These are phyloP conservation scores for Plodia interpunctella DNA, from an alignment of 1,140 invertebrate genomes.

Conservation along the genomic window DNA sequence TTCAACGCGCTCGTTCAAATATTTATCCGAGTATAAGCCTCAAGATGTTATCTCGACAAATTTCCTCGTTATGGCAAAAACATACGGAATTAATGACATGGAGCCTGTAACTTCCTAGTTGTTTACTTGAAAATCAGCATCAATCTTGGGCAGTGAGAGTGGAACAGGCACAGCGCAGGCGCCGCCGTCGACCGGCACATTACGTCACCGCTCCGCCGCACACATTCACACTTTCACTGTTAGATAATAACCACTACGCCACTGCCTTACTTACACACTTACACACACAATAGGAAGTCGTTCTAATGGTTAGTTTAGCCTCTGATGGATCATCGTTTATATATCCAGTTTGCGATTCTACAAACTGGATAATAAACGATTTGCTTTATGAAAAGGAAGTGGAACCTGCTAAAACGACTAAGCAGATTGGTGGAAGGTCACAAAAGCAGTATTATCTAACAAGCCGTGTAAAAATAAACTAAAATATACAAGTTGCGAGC, in stretches of 20 bases:
- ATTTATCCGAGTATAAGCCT: not conserved
- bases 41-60: conserved; percentile 5
- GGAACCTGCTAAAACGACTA: not conserved
- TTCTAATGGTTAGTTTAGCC: conserved; percentile 32
- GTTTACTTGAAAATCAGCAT: conserved; percentile 55
- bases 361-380: not conserved
- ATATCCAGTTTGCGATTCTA: conserved; percentile 15
- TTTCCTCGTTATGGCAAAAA: conserved; percentile 38
- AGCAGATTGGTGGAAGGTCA: too few species aligned
- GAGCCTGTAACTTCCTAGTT: conserved; percentile 59
- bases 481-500: too few species aligned
- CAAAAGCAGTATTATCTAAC: too few species aligned
- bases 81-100: conserved; percentile 40
- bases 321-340: conserved; percentile 23
- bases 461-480: too few species aligned
- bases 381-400: not conserved
- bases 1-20: conserved; percentile 27
- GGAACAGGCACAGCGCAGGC: conserved; percentile 21
- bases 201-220: conserved; percentile 53
- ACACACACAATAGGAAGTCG: conserved; percentile 57
- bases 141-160: conserved; percentile 56
- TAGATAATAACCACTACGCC: conserved; percentile 63
- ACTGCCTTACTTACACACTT: conserved; percentile 68
- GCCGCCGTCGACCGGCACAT: conserved; percentile 36
- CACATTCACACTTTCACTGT: conserved; percentile 69